phyloP scores from a whole-genome alignment of 2,113 vertebrate species.

The Vulpes vulpes region DNA sequence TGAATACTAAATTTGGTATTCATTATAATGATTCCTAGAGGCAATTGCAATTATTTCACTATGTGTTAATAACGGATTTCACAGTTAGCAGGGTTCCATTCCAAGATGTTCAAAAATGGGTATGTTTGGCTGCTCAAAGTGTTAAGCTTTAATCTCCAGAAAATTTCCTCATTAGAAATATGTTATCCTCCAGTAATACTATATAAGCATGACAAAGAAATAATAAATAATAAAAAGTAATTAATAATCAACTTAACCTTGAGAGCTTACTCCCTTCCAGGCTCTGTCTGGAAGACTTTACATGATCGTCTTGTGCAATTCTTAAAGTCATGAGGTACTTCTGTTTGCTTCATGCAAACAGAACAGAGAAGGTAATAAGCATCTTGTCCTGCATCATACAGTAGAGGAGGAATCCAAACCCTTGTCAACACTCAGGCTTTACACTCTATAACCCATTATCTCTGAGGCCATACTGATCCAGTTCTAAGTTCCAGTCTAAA shows the following conservation, averaged over 20 bases:
- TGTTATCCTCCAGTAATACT: neutral
- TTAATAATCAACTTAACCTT: neutral
- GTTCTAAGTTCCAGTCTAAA: neutral
- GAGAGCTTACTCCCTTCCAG: neutral
- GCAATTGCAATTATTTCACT: neutral
- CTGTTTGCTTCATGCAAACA: neutral
- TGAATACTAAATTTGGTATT: neutral
- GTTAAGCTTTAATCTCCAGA: constrained; percentile 48
- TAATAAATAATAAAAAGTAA: constrained; percentile 20
- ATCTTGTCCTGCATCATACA: neutral
- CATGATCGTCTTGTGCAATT: neutral
- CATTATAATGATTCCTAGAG: neutral
- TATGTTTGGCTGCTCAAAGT: neutral
- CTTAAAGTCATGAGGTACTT: neutral
- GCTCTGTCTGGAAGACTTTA: neutral
- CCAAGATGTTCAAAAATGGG: constrained; percentile 23
- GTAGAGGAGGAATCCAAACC: neutral
- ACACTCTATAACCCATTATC: fast-evolving
- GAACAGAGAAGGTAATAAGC: neutral
- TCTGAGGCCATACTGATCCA: neutral
- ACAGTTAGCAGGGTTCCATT: constrained; percentile 13
- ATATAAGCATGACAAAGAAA: neutral
- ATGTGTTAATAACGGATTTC: constrained; percentile 48
- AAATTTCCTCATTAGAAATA: constrained; percentile 47
- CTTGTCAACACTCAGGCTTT: fast-evolving